Conservation (phyloP, 2,888 invertebrate species). For the Zootermopsis nevadensis region DNA sequence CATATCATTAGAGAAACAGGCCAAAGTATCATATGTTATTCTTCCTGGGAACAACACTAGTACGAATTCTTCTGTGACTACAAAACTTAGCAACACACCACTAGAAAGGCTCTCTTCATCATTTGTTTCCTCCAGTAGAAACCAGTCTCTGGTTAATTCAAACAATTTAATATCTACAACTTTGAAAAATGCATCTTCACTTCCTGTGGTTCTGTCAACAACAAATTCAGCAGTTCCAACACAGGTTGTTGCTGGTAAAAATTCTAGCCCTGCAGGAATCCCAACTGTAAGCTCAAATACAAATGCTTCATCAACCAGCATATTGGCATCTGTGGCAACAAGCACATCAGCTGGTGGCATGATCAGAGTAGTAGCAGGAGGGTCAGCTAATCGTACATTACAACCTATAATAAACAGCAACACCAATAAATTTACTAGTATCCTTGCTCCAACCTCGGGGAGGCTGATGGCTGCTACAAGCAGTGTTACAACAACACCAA, state of each 20-base stretch:
- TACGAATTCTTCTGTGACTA: slow-evolving; percentile 14
- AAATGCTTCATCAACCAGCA: slow-evolving; percentile 27
- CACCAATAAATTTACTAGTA: slow-evolving; percentile 37
- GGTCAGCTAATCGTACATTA: slow-evolving; percentile 20
- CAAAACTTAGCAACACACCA: slow-evolving; percentile 25
- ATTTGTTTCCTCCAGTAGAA: slow-evolving; percentile 27
- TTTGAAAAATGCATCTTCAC: background rate
- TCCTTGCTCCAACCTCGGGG: slow-evolving; percentile 23
- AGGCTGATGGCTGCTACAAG: slow-evolving; percentile 6
- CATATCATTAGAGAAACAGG: slow-evolving; percentile 29
- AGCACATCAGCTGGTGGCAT: slow-evolving; percentile 48
- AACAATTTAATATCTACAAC: background rate
- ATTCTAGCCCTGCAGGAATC: slow-evolving; percentile 26
- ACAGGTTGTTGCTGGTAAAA: slow-evolving; percentile 6
- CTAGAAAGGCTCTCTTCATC: slow-evolving; percentile 17
- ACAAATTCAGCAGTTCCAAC: background rate
- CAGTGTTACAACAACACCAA: slow-evolving; percentile 5
- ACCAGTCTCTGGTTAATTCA: slow-evolving; percentile 21
- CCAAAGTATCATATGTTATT: slow-evolving; percentile 46
- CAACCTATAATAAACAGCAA: slow-evolving; percentile 22
- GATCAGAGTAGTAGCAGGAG: slow-evolving; percentile 49
- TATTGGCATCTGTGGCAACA: slow-evolving; percentile 33
- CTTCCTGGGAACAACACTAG: slow-evolving; percentile 33
- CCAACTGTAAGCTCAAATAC: slow-evolving; percentile 44
- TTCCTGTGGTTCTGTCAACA: slow-evolving; percentile 7